phyloP scores from a whole-genome alignment of 2,888 invertebrate species.

The Spialia ferax region DNA sequence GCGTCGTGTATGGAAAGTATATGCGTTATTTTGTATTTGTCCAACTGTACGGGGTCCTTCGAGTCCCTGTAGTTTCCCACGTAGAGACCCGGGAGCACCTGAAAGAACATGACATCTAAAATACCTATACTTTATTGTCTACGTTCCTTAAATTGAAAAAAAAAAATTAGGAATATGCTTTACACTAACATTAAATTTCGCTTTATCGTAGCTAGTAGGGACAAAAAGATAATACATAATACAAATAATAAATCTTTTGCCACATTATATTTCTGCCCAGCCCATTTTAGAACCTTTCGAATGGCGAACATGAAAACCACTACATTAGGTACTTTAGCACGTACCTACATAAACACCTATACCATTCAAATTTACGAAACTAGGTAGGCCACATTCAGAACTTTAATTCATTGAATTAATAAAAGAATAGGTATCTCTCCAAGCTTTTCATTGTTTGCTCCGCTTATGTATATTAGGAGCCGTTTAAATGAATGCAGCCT shows the following conservation, averaged over 20 bases:
- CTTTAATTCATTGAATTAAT: background rate
- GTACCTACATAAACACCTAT: no score
- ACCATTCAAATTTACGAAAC: no score
- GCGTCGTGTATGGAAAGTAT: constrained; percentile 98
- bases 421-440: constrained; percentile 17
- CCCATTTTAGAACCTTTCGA: no score
- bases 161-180: no score
- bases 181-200: no score
- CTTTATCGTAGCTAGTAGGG: no score
- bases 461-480: constrained; percentile 27
- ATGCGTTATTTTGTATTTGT: constrained; percentile 96
- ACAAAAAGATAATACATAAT: no score
- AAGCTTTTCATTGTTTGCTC: constrained; percentile 11
- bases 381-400: background rate
- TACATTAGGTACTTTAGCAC: no score
- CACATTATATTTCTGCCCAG: no score
- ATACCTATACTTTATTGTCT: background rate
- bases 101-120: constrained; percentile 50
- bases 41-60: constrained; percentile 95
- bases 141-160: no score
- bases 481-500: constrained; percentile 32
- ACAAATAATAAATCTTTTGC: no score
- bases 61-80: constrained; percentile 98
- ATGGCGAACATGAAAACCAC: no score
- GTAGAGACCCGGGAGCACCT: constrained; percentile 98